Percentiles rank a stretch among this genome's conserved stretches.
These are phyloP conservation scores for Jacana jacana DNA, from an alignment of 2,113 vertebrate genomes.

Conservation along the genomic window DNA sequence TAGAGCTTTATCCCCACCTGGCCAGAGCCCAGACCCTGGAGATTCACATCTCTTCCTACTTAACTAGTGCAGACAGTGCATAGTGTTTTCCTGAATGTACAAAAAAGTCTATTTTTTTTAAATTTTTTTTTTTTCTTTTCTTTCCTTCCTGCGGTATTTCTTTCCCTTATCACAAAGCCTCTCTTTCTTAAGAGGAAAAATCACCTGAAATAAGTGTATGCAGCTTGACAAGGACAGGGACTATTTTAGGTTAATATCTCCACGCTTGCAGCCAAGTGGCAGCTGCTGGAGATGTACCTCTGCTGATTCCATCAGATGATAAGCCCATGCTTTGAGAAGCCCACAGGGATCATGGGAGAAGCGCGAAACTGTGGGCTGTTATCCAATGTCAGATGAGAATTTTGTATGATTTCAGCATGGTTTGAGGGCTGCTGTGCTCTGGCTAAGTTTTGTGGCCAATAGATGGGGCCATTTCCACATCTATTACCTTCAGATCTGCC, in stretches of 20 bases:
- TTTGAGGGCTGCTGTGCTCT: background rate
- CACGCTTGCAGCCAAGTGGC: background rate
- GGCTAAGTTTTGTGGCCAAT: background rate
- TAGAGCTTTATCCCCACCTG: background rate
- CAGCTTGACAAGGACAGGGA: background rate
- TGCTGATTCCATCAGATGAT: background rate
- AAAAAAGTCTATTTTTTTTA: background rate
- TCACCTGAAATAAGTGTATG: background rate
- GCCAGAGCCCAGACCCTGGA: background rate
- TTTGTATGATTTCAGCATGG: rapidly evolving
- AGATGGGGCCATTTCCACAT: conserved; percentile 24
- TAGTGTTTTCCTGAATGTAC: rapidly evolving
- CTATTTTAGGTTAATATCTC: background rate
- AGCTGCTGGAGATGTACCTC: background rate
- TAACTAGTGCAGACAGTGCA: rapidly evolving
- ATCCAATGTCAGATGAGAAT: rapidly evolving
- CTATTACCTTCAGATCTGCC: no score
- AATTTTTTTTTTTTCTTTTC: background rate
- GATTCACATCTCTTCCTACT: rapidly evolving
- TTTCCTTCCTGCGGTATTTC: background rate
- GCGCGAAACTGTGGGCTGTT: rapidly evolving
- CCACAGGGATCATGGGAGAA: rapidly evolving
- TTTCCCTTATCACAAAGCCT: background rate
- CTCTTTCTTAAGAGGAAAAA: background rate
- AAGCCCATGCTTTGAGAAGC: background rate